Evolutionary conservation across 2,888 invertebrate species (phyloP).

Genomic region (Drosophila picticornis): DNA sequence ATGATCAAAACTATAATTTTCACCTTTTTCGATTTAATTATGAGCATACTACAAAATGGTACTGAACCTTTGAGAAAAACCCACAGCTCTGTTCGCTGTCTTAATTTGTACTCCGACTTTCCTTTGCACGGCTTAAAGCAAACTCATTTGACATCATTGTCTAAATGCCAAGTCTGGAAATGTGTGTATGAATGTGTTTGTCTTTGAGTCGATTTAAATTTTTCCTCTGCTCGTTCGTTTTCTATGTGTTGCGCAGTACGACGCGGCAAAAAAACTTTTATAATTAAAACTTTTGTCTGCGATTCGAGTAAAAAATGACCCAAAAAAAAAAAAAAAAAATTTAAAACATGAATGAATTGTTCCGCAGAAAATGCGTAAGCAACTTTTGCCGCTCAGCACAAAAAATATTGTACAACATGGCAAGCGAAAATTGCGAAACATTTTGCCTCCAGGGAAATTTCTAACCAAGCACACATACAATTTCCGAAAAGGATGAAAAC

Average conservation of each 20-base stretch:
- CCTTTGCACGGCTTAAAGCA: conserved; percentile 1
- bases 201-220: conserved; percentile 23
- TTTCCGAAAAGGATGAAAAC: background rate
- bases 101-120: background rate
- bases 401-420: conserved; percentile 1
- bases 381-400: background rate
- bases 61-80: background rate
- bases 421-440: background rate
- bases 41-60: conserved; percentile 1
- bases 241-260: conserved; percentile 45
- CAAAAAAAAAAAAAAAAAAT: background rate
- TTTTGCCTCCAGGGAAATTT: conserved; percentile 9
- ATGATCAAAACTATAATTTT: background rate
- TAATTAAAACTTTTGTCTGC: conserved; percentile 72
- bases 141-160: conserved; percentile 22
- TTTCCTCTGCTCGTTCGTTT: conserved; percentile 11
- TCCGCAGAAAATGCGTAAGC: conserved; percentile 36
- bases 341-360: conserved; percentile 49
- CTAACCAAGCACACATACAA: background rate
- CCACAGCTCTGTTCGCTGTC: background rate
- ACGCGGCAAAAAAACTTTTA: conserved; percentile 65
- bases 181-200: background rate
- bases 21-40: conserved; percentile 2
- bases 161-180: conserved; percentile 1
- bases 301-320: conserved; percentile 33